These are phyloP conservation scores for Hirundichthys speculiger DNA, from an alignment of 2,113 vertebrate genomes.

Conservation along the genomic window DNA sequence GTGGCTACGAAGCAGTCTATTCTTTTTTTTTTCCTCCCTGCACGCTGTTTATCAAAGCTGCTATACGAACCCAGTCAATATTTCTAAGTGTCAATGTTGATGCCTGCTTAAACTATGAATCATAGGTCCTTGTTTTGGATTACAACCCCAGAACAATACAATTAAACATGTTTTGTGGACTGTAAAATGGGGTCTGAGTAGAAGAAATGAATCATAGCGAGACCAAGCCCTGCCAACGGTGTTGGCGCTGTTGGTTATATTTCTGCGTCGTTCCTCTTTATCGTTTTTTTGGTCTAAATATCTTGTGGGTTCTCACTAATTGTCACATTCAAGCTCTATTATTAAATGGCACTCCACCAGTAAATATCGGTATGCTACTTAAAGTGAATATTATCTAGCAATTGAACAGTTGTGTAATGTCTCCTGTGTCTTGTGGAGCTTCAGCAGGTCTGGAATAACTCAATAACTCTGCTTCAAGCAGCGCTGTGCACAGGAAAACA, in stretches of 20 bases:
- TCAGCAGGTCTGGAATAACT: not conserved
- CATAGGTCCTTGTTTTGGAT: slow-evolving; percentile 43
- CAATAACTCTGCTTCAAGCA: not conserved
- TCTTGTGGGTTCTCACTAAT: not conserved
- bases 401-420: not conserved
- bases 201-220: slow-evolving; percentile 34
- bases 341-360: not conserved
- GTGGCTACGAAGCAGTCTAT: slow-evolving; percentile 33
- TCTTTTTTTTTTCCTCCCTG: slow-evolving; percentile 18
- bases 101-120: slow-evolving; percentile 46
- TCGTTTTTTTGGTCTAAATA: slow-evolving; percentile 11
- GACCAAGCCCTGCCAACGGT: slow-evolving; percentile 13
- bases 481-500: not conserved
- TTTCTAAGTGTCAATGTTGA: slow-evolving; percentile 32
- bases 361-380: slow-evolving; percentile 3
- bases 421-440: not conserved
- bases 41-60: slow-evolving; percentile 56
- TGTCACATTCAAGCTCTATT: not conserved
- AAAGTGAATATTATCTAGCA: not conserved
- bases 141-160: slow-evolving; percentile 13
- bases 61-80: slow-evolving; percentile 35
- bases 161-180: slow-evolving; percentile 31
- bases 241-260: slow-evolving; percentile 11
- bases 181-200: slow-evolving; percentile 31
- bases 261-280: slow-evolving; percentile 10